A percentile compares a stretch with the other conserved stretches of the same genome.
Evolutionary conservation across 2,888 invertebrate genomes (phyloP).

Genomic region (Zygogramma bicolorata): DNA sequence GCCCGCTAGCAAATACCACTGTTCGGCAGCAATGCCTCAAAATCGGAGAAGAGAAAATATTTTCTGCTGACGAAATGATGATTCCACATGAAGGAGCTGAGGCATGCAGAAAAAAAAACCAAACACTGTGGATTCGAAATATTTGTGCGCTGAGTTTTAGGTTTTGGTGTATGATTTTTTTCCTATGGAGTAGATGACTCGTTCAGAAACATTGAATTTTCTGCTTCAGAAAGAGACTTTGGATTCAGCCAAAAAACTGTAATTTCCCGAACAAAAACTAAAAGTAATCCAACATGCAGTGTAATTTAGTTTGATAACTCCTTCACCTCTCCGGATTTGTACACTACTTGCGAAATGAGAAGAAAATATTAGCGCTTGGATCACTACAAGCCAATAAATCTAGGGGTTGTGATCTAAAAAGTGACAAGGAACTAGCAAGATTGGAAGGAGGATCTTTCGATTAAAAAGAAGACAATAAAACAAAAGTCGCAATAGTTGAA

Average conservation of each 20-base stretch:
- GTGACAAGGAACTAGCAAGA: neutral
- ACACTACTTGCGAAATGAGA: constrained; percentile 14
- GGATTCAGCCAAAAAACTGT: constrained; percentile 16
- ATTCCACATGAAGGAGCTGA: no score
- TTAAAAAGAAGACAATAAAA: no score
- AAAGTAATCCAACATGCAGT: constrained; percentile 14
- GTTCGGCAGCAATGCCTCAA: neutral
- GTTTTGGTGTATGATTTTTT: constrained; percentile 16
- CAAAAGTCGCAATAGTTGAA: neutral
- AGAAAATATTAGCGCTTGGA: constrained; percentile 8
- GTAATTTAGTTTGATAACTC: constrained; percentile 25
- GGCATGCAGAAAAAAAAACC: no score
- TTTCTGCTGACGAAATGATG: neutral
- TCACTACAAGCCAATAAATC: constrained; percentile 3
- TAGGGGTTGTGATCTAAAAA: constrained; percentile 14
- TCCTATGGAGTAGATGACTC: constrained; percentile 15
- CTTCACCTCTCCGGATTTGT: constrained; percentile 4
- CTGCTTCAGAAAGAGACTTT: constrained; percentile 13
- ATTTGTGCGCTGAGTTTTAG: neutral
- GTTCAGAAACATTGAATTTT: constrained; percentile 11
- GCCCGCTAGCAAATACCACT: neutral
- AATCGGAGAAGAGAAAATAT: neutral
- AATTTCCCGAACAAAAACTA: no score
- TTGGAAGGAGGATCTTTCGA: neutral
- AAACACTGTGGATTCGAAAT: neutral